phyloP scores from a whole-genome alignment of 2,113 vertebrate genomes.

The Nyctereutes procyonoides region DNA sequence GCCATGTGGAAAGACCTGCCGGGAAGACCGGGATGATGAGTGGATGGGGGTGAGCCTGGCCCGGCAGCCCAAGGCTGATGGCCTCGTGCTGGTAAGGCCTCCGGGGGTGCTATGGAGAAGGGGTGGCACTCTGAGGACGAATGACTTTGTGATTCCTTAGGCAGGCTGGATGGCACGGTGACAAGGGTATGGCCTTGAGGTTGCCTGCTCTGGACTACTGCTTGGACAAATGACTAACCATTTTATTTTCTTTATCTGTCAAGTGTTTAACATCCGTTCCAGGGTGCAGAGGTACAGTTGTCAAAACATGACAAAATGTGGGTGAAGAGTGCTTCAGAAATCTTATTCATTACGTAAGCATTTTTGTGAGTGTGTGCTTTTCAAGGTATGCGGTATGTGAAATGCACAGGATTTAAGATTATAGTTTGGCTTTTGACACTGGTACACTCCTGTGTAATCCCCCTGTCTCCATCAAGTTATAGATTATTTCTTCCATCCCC shows the following conservation, averaged over 20 bases:
- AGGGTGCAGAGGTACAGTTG: neutral
- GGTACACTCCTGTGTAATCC: neutral
- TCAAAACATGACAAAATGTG: neutral
- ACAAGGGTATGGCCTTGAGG: neutral
- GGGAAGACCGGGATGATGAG: constrained; percentile 95
- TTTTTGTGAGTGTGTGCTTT: neutral
- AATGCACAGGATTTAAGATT: neutral
- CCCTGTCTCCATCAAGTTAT: accelerated
- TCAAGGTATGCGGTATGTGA: neutral
- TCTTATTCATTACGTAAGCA: neutral
- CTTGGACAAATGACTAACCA: neutral
- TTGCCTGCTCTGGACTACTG: neutral
- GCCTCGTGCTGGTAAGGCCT: constrained; percentile 93
- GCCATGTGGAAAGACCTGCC: constrained; percentile 97
- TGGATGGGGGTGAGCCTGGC: constrained; percentile 99
- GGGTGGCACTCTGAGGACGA: neutral
- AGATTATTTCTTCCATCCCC: neutral
- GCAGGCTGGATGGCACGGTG: neutral
- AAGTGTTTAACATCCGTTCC: neutral
- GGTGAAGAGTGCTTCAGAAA: neutral
- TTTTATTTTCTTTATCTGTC: neutral
- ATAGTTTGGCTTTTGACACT: neutral
- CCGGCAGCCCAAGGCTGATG: constrained; percentile 92
- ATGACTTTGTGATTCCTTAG: neutral
- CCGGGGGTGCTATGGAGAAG: neutral